Base-by-base conservation (phyloP, 2,113 vertebrate genomes). In the Pachypanchax playfairii region DNA sequence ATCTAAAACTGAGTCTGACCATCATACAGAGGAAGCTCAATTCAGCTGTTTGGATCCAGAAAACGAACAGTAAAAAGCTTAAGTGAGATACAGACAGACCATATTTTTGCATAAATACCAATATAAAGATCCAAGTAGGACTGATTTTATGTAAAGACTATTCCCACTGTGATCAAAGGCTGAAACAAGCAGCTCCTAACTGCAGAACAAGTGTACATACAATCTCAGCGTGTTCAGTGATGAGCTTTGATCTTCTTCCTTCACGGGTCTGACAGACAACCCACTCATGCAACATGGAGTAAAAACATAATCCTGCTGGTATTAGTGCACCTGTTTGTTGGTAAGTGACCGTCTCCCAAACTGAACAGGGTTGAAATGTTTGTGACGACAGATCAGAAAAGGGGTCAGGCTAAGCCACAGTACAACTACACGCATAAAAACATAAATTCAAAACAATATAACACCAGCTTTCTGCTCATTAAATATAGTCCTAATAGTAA, bases 291-390 rank as follows among this genome's bases (percentile, higher is more conserved):
- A 62, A 51, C 62, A 64, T 22, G 54, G 36, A 63, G 47, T 42
- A 38, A 77, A 69, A 62, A 56, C 35, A 39, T 73, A 76, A 80
- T 77, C 75, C 74, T 39, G 31, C 41, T 36, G 48, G 67, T 41
- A 73, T 58, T 44, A 48, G 38, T 9, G 48, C 52, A 83, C 65
- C 66, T 63, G 75, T 61, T 17, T 54, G 14, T 35, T 35, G 3
- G 48, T 26, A n/a, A 3, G 41, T 33, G 20, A 47, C 11, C 25
- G 39, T 42, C 41, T 31, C n/a, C 44, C 26, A 51, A 47, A 56
- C 48, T 11, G 42, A n/a, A 51, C 14, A n/a, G 13, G 20, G 22
- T 53, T 44, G 24, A 20, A 49, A 49, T 43, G 38, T 20, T 64
- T 66, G 55, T 52, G 42, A 39, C 24, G 54, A 42, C 46, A 62